Percentiles rank a stretch among this genome's conserved stretches.
phyloP scores from a whole-genome alignment of 2,797 vertebrate species.

The Rallus crepitans region DNA sequence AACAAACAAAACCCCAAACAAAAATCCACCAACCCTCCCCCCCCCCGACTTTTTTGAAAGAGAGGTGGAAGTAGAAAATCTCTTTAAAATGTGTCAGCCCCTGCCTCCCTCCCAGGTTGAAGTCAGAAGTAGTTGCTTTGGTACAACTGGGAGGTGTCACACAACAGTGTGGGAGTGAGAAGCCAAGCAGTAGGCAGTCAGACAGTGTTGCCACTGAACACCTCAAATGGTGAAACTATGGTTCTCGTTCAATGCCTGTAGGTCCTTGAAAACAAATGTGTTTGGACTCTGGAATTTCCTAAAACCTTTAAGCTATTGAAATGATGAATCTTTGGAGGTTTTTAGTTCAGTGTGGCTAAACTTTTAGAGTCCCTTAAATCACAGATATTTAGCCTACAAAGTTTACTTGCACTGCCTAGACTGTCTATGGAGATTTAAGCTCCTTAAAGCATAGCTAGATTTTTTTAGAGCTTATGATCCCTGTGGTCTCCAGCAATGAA shows the following conservation, averaged over 20 bases:
- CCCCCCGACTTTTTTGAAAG: not conserved
- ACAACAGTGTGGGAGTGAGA: not conserved
- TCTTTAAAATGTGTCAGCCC: not conserved
- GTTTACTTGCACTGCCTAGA: not conserved
- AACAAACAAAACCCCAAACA: not conserved
- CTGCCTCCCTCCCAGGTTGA: not conserved
- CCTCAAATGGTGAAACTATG: not conserved
- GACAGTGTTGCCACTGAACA: not conserved
- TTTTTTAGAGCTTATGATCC: not conserved
- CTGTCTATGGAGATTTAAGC: not conserved
- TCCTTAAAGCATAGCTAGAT: not conserved
- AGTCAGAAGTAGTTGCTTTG: not conserved
- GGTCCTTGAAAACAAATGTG: not conserved
- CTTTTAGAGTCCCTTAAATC: not conserved
- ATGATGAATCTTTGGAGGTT: not conserved
- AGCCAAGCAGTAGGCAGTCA: not conserved
- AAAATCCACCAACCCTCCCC: no score
- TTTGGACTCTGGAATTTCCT: not conserved
- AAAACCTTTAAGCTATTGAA: not conserved
- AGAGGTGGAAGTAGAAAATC: not conserved
- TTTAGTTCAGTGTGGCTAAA: not conserved
- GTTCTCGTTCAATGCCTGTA: not conserved
- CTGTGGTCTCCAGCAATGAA: not conserved
- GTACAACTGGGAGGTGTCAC: slow-evolving; percentile 14
- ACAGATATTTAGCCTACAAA: not conserved